Evolutionary conservation across 2,888 invertebrate species (phyloP).

Genomic region (Eupithecia tripunctaria): DNA sequence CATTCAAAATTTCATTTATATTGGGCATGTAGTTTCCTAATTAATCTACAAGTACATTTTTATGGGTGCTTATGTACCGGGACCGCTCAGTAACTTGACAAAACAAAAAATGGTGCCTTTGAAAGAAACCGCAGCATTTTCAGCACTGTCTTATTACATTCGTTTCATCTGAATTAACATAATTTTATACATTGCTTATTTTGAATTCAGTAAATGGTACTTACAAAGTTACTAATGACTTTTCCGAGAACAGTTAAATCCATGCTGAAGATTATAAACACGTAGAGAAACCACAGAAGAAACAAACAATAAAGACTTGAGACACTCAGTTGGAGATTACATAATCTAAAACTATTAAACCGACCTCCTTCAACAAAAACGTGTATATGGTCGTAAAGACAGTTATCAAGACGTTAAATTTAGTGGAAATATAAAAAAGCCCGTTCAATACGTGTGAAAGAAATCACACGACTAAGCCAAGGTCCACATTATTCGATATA

Average conservation of each 20-base stretch:
- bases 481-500: slow-evolving; percentile 52
- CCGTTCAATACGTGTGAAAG: slow-evolving; percentile 72
- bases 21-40: too few species aligned
- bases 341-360: not conserved
- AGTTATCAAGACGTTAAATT: not conserved
- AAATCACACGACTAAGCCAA: slow-evolving; percentile 66
- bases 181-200: not conserved
- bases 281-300: slow-evolving; percentile 15
- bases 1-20: too few species aligned
- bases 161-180: not conserved
- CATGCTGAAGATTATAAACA: slow-evolving; percentile 53
- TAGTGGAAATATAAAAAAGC: slow-evolving; percentile 26
- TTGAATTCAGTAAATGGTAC: slow-evolving; percentile 48
- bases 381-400: not conserved
- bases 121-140: not conserved
- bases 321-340: not conserved
- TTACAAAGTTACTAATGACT: slow-evolving; percentile 76
- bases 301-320: not conserved
- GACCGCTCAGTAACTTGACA: too few species aligned
- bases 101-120: too few species aligned
- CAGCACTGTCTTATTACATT: not conserved
- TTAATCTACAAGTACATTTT: too few species aligned
- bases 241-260: slow-evolving; percentile 73
- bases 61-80: too few species aligned
- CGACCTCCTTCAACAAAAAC: not conserved